Conservation (phyloP, 2,797 vertebrate species). For the Cossypha heuglini region DNA sequence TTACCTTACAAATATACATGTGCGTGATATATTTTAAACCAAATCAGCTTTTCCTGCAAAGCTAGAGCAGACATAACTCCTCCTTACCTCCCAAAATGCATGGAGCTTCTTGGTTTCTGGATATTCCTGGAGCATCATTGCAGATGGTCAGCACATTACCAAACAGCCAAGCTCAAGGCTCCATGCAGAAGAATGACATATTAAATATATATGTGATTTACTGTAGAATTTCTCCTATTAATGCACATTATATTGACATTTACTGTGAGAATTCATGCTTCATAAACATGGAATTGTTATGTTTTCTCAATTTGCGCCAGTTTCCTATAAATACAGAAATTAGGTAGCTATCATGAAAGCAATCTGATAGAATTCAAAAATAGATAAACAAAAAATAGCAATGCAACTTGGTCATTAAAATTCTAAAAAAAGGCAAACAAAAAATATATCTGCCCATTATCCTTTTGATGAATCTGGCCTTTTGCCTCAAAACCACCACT, state of each 20-base stretch:
- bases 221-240: conserved; percentile 52
- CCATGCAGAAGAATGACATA: background rate
- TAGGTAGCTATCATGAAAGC: conserved; percentile 73
- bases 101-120: background rate
- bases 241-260: conserved; percentile 68
- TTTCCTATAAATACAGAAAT: conserved; percentile 79
- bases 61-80: background rate
- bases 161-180: background rate
- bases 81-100: background rate
- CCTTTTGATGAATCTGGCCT: conserved; percentile 77
- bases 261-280: conserved; percentile 74
- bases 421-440: conserved; percentile 55
- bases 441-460: conserved; percentile 79
- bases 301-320: conserved; percentile 74
- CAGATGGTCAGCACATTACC: background rate
- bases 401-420: conserved; percentile 77
- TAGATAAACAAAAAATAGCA: conserved; percentile 79
- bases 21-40: background rate
- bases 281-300: conserved; percentile 78
- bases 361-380: conserved; percentile 78
- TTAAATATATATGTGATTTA: background rate
- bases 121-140: background rate
- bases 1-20: background rate
- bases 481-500: conserved; percentile 75
- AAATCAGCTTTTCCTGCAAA: background rate